Evolutionary conservation across 2,797 vertebrate genomes (phyloP).

Genomic region (Paguma larvata): DNA sequence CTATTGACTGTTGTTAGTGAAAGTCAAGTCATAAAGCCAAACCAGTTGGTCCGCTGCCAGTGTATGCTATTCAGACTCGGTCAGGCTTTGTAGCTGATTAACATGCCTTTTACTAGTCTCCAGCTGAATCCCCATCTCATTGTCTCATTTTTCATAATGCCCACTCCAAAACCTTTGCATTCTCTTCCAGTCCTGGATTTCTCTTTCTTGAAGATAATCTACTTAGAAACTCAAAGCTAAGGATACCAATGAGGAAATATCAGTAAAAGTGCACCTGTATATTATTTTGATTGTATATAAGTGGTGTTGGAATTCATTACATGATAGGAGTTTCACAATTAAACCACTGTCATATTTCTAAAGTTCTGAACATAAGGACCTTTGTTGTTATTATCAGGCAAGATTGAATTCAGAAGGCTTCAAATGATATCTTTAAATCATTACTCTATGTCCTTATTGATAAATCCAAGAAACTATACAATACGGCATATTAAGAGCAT

Average conservation of each 20-base stretch:
- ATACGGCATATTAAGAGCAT: neutral
- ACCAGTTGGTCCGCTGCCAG: neutral
- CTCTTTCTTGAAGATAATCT: neutral
- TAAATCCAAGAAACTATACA: neutral
- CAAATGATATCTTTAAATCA: neutral
- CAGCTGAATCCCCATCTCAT: neutral
- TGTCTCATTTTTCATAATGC: slow-evolving; percentile 23
- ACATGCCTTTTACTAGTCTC: neutral
- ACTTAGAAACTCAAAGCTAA: neutral
- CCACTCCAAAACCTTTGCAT: neutral
- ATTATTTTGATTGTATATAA: neutral
- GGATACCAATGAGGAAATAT: neutral
- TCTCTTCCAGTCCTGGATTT: neutral
- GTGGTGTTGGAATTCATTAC: neutral
- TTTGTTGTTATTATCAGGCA: neutral
- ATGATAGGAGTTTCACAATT: neutral
- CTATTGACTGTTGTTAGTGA: neutral
- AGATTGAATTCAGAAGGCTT: neutral
- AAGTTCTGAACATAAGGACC: neutral
- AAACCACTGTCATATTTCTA: neutral
- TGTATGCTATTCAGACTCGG: neutral
- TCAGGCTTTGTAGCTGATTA: neutral
- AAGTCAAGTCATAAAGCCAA: slow-evolving; percentile 40
- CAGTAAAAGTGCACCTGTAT: neutral
- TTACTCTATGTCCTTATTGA: neutral